Conservation (phyloP, 64 coral and sea anemone genomes). For the Trachythela sp. region DNA sequence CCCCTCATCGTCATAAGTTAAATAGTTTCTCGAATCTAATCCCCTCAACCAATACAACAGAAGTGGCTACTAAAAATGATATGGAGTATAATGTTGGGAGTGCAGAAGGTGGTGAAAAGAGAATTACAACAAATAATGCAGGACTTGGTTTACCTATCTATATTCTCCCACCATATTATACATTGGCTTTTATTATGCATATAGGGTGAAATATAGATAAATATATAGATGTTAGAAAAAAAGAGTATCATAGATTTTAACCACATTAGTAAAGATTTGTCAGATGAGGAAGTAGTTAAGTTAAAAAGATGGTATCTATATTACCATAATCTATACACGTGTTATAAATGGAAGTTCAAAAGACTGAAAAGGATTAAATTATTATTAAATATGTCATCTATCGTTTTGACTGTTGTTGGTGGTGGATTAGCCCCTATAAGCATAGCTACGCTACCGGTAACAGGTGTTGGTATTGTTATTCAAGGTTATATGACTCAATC, state of each 20-base stretch:
- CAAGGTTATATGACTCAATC: too few species aligned
- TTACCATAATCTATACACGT: neutral
- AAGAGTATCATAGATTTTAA: too few species aligned
- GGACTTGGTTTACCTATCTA: neutral
- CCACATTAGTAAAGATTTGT: neutral
- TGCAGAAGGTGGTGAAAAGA: neutral
- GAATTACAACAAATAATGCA: neutral
- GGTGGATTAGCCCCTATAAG: neutral
- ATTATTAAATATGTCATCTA: neutral
- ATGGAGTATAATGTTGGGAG: neutral
- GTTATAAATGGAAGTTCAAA: constrained; percentile 1
- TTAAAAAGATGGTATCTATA: neutral
- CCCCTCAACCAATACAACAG: neutral
- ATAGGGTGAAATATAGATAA: too few species aligned
- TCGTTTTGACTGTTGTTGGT: neutral
- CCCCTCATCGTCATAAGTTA: too few species aligned
- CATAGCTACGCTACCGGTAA: neutral
- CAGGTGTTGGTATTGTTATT: neutral
- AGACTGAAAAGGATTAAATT: neutral
- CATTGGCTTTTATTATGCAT: too few species aligned
- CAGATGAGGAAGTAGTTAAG: neutral
- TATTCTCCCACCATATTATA: too few species aligned
- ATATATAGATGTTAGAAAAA: too few species aligned
- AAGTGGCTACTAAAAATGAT: neutral
- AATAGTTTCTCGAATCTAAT: neutral